Percentiles rank a stretch among this genome's conserved stretches.
These are phyloP conservation scores for Uropsilus gracilis DNA, from an alignment of 2,113 vertebrate genomes.

Conservation along the genomic window DNA sequence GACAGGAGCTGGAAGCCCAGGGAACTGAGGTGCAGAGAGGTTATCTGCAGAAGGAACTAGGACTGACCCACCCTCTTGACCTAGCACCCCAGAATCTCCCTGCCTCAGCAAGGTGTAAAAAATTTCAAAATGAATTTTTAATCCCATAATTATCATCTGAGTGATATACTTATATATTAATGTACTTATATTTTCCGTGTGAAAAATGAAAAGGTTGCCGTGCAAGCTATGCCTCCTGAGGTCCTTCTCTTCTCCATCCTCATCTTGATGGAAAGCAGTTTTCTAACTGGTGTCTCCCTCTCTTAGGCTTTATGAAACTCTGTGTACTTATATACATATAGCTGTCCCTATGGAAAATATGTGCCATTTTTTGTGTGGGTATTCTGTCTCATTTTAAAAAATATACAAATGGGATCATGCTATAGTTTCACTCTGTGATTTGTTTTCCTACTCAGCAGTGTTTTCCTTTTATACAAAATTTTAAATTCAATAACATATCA, in stretches of 20 bases:
- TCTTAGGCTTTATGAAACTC: background rate
- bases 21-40: background rate
- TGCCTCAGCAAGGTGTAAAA: background rate
- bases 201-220: background rate
- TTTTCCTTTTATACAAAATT: background rate
- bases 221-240: background rate
- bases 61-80: background rate
- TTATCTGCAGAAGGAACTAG: background rate
- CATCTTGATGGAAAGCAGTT: background rate
- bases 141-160: background rate
- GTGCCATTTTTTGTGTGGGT: background rate
- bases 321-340: accelerated
- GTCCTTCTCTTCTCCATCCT: background rate
- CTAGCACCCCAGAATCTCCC: background rate
- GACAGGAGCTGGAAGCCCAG: accelerated
- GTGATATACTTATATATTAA: too few relatives aligned
- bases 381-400: background rate
- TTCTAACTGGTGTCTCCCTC: background rate
- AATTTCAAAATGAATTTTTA: background rate
- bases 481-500: background rate
- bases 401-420: background rate
- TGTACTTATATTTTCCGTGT: background rate
- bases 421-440: background rate
- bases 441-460: background rate
- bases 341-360: background rate